Conservation (phyloP, 2,888 invertebrate genomes). For the Troglohyphantes excavatus region DNA sequence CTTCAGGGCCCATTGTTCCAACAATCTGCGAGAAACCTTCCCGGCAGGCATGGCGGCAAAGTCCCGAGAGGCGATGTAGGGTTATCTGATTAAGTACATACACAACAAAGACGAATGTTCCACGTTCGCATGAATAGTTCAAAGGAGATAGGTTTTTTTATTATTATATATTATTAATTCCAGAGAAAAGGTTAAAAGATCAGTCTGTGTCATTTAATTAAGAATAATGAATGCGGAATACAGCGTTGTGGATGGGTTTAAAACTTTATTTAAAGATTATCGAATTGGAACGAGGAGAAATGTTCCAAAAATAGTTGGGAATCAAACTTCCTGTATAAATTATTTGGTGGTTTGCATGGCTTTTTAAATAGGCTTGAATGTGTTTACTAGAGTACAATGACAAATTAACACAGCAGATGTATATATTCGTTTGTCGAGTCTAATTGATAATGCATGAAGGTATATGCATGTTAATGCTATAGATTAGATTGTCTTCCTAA, state of each 20-base stretch:
- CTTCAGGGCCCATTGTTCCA: not conserved
- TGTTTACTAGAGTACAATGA: too few species aligned
- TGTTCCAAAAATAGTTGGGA: not conserved
- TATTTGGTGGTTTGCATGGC: not conserved
- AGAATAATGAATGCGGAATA: constrained; percentile 42
- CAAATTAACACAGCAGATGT: too few species aligned
- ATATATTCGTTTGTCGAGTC: too few species aligned
- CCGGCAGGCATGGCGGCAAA: not conserved
- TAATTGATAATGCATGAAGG: too few species aligned
- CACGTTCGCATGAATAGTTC: not conserved
- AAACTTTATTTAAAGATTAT: not conserved
- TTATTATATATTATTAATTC: constrained; percentile 1
- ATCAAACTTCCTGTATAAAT: not conserved
- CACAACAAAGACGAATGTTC: constrained; percentile 11
- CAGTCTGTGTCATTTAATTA: constrained; percentile 44
- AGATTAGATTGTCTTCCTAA: too few species aligned
- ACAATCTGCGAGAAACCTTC: not conserved
- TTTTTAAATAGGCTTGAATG: not conserved
- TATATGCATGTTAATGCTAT: too few species aligned
- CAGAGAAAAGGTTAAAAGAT: constrained; percentile 35
- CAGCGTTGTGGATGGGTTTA: not conserved
- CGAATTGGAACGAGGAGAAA: not conserved
- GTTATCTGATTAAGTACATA: constrained; percentile 50
- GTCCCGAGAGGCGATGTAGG: not conserved
- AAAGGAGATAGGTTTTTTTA: not conserved